phyloP scores from a whole-genome alignment of 2,113 vertebrate genomes.

The Thunnus thynnus region DNA sequence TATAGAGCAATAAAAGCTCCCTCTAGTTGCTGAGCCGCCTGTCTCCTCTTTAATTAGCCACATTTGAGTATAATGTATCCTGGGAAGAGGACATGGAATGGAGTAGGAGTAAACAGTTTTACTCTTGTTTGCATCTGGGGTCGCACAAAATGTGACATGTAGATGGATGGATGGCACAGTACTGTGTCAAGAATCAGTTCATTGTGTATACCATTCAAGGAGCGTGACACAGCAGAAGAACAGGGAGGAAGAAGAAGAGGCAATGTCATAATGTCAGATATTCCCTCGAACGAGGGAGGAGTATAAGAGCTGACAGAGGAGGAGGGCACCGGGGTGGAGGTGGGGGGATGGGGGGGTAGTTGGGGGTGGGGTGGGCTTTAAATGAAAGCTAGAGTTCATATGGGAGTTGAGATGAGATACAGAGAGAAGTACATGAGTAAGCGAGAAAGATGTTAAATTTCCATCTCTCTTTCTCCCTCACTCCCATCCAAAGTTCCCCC shows the following conservation, averaged over 20 bases:
- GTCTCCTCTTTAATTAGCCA: conserved; percentile 26
- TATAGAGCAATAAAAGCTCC: conserved; percentile 2
- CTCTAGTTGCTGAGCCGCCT: background rate
- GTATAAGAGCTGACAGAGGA: background rate
- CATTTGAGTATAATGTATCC: conserved; percentile 14
- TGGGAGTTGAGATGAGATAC: conserved; percentile 3
- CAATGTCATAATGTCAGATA: background rate
- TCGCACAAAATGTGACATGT: background rate
- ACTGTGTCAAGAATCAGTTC: background rate
- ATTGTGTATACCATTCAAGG: background rate
- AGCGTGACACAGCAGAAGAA: background rate
- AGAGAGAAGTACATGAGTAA: background rate
- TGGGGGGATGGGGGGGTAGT: no score
- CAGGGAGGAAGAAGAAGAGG: background rate
- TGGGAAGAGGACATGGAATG: background rate
- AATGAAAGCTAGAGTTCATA: background rate
- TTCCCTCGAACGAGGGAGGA: background rate
- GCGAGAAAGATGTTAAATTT: conserved; percentile 43
- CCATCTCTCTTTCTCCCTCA: background rate
- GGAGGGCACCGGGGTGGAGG: background rate
- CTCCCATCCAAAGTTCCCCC: conserved; percentile 6
- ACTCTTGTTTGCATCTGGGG: background rate
- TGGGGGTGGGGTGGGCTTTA: no score
- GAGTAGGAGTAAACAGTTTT: background rate
- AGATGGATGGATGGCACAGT: background rate